These are phyloP conservation scores for Junco hyemalis DNA, from an alignment of 2,113 vertebrate species.

Conservation along the genomic window DNA sequence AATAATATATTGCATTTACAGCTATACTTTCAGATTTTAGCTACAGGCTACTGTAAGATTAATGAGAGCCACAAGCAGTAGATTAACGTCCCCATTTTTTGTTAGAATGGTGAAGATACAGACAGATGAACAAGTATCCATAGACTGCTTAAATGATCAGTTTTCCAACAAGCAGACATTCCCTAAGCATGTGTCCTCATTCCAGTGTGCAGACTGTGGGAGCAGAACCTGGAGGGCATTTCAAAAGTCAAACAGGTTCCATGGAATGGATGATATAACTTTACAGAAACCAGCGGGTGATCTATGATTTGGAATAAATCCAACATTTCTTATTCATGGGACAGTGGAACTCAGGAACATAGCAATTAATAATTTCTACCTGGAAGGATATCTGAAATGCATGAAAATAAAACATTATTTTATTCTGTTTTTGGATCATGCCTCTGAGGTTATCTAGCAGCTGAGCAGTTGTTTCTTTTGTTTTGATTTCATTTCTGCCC, in stretches of 20 bases:
- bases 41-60: neutral
- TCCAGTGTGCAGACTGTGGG: neutral
- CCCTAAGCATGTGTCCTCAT: neutral
- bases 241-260: neutral
- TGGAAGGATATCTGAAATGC: neutral
- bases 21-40: neutral
- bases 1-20: neutral
- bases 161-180: neutral
- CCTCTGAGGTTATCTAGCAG: neutral
- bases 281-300: neutral
- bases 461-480: neutral
- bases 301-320: neutral
- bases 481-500: neutral
- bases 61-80: neutral
- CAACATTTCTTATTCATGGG: neutral
- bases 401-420: neutral
- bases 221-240: neutral
- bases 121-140: neutral
- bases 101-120: neutral
- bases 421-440: neutral
- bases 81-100: neutral
- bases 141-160: neutral
- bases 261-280: neutral
- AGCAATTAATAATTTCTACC: neutral
- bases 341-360: neutral